Base-by-base conservation (phyloP, 2,797 vertebrate genomes). In the Takifugu ocellatus region DNA sequence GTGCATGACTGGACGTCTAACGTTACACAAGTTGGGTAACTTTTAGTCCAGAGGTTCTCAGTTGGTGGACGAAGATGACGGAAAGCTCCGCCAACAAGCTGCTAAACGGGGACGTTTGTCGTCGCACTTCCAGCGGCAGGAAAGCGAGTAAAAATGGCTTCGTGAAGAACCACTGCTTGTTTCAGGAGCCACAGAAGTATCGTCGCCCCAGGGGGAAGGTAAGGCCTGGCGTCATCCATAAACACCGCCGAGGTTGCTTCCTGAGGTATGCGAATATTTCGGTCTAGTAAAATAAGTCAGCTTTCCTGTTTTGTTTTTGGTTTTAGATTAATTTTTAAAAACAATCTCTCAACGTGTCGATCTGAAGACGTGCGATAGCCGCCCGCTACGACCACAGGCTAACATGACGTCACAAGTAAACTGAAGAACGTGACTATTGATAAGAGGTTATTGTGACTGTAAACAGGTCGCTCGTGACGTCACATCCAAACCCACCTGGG, bases 71-170 rank as follows among this genome's bases (percentile, higher is more conserved):
- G n/a, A 84, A 74, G 45, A 92, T 92, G 91, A 91, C 87, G 15
- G 87, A 89, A 73, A 87, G 87, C 80, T 86, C 87, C 10, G 39
- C 81, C 12, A 90, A 71, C 75, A 91, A 90, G 74, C 71, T 87
- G 62, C 55, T 86, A 2, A 91, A 88, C 65, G 90, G 90, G 7
- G 87, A 89, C 29, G 52, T 56, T 62, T 85, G 87, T 67, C 85
- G 81, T 54, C 78, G 77, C 33, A 67, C 80, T 16, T 53, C 82
- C 0, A 85, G 75, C n/a, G 84, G 81, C 0, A 86, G 72, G 52
- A 90, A 78, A 57, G 1, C 75, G 33, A 68, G 53, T 36, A 86
- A 83, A 82, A 92, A 92, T 85, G 89, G 89, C 79, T 90, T 85
- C 78, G 81, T 86, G 78, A 92, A 90, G 78, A 90, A 66, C 77